Conservation (phyloP, 2,888 invertebrate species). For the Artemia sp. region DNA sequence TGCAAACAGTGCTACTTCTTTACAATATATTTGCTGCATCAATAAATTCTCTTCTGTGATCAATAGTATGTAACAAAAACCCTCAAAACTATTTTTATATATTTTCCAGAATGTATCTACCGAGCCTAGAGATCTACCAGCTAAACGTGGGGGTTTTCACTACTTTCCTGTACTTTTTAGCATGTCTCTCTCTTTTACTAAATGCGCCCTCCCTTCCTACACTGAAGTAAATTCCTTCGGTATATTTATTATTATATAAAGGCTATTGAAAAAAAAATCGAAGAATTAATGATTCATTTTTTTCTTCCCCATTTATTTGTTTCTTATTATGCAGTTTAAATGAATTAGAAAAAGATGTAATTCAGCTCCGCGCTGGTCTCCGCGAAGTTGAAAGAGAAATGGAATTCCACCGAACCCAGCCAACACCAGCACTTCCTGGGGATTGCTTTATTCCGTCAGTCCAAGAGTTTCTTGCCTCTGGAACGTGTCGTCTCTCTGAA, state of each 20-base stretch:
- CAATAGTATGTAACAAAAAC: too few relatives aligned
- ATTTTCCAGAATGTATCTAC: too few relatives aligned
- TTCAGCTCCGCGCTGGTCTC: conserved; percentile 59
- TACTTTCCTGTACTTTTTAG: too few relatives aligned
- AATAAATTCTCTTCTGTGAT: too few relatives aligned
- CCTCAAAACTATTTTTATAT: too few relatives aligned
- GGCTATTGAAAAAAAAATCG: conserved; percentile 13
- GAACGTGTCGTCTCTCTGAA: conserved; percentile 76
- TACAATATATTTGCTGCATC: too few relatives aligned
- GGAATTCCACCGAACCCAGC: conserved; percentile 66
- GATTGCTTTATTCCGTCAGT: conserved; percentile 83
- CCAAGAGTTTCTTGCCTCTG: conserved; percentile 83
- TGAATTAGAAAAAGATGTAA: conserved; percentile 79
- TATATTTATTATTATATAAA: background rate
- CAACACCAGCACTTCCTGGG: conserved; percentile 32
- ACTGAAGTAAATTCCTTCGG: background rate
- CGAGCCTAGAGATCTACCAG: too few relatives aligned
- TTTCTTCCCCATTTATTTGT: conserved; percentile 19
- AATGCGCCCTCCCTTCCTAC: background rate
- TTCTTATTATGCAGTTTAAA: conserved; percentile 43
- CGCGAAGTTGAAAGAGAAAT: conserved; percentile 74
- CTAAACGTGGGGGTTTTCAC: too few relatives aligned
- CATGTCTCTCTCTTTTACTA: background rate
- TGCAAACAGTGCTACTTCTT: too few relatives aligned
- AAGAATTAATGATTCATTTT: background rate